Percentiles rank a stretch among this genome's conserved stretches.
phyloP scores from a whole-genome alignment of 2,113 vertebrate species.

The Alouatta palliata region DNA sequence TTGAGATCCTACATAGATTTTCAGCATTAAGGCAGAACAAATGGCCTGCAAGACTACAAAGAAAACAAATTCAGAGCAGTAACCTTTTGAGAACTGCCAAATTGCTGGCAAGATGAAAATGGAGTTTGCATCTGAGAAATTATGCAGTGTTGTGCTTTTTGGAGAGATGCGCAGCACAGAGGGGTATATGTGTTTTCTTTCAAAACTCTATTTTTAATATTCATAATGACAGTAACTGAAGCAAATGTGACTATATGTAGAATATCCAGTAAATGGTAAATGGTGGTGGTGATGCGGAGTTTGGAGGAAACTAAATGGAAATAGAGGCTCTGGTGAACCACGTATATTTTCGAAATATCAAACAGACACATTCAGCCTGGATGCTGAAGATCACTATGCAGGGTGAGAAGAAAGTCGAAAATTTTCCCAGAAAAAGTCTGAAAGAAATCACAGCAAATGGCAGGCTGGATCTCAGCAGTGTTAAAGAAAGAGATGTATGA shows the following conservation, averaged over 20 bases:
- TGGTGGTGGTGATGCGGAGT: background rate
- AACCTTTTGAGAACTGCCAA: constrained; percentile 76
- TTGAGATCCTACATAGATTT: constrained; percentile 72
- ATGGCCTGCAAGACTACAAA: constrained; percentile 71
- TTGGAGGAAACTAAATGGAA: background rate
- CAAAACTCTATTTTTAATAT: constrained; percentile 76
- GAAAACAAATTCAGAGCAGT: constrained; percentile 73
- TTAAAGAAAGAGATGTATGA: constrained; percentile 34
- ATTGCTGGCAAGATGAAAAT: constrained; percentile 70
- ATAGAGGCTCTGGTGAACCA: constrained; percentile 48
- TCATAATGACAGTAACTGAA: constrained; percentile 53
- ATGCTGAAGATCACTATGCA: constrained; percentile 65
- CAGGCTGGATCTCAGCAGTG: constrained; percentile 19
- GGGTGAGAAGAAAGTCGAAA: constrained; percentile 73
- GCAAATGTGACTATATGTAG: constrained; percentile 47
- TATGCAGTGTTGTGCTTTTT: constrained; percentile 58
- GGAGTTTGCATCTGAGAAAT: constrained; percentile 67
- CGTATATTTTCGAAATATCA: constrained; percentile 77
- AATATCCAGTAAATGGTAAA: constrained; percentile 55
- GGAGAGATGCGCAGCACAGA: constrained; percentile 49
- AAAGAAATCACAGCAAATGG: constrained; percentile 62
- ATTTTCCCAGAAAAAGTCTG: constrained; percentile 71
- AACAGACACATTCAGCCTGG: constrained; percentile 63
- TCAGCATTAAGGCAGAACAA: constrained; percentile 74
- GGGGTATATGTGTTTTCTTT: constrained; percentile 42